phyloP scores from a whole-genome alignment of 2,113 vertebrate genomes.

The Hylia prasina region DNA sequence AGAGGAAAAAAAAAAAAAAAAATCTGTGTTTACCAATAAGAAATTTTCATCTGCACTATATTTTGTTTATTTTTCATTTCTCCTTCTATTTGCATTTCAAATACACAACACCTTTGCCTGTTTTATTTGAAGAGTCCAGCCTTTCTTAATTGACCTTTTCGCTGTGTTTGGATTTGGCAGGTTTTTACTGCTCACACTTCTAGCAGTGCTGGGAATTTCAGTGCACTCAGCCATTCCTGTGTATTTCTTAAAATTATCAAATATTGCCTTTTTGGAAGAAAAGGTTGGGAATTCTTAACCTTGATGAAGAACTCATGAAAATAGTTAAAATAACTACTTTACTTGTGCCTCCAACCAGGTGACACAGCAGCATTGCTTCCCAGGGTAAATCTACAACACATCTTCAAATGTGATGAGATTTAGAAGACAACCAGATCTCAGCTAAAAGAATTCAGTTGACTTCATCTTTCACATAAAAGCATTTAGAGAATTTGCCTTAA shows the following conservation, averaged over 20 bases:
- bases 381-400: rapidly evolving
- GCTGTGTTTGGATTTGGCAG: background rate
- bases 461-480: background rate
- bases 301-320: background rate
- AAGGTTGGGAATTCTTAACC: background rate
- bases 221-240: rapidly evolving
- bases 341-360: background rate
- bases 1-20: background rate
- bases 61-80: background rate
- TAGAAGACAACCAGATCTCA: background rate
- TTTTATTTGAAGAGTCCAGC: background rate
- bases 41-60: background rate
- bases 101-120: background rate
- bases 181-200: background rate
- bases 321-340: background rate
- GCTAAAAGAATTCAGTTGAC: background rate
- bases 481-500: background rate
- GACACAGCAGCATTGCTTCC: background rate
- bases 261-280: background rate
- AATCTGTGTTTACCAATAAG: background rate
- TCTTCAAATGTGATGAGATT: background rate
- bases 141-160: background rate
- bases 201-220: background rate
- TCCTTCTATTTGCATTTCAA: background rate
- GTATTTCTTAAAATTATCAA: background rate